Percentiles rank a stretch among this genome's conserved stretches.
Conservation (phyloP, 2,797 vertebrate genomes). For the Smutsia gigantea region DNA sequence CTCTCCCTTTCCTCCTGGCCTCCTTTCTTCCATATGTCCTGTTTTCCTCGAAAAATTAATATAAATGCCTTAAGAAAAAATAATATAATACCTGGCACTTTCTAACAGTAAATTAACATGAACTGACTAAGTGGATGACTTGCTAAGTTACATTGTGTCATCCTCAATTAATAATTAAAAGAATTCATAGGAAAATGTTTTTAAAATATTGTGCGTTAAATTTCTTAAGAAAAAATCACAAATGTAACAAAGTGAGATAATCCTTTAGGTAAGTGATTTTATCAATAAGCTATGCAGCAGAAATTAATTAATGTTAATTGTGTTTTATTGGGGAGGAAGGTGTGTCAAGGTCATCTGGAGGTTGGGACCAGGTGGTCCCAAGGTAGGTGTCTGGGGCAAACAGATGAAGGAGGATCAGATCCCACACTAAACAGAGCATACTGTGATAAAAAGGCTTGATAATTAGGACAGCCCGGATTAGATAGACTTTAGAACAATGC, state of each 20-base stretch:
- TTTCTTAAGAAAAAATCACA: neutral
- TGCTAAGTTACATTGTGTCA: neutral
- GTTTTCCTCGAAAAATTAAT: neutral
- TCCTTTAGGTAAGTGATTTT: neutral
- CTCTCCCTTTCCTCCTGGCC: neutral
- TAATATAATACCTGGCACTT: neutral
- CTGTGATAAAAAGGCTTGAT: neutral
- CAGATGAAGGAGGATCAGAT: neutral
- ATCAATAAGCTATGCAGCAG: neutral
- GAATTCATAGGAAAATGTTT: neutral
- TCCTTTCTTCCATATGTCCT: neutral
- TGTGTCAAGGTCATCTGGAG: neutral
- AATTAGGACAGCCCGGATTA: neutral
- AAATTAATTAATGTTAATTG: neutral
- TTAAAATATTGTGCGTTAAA: neutral
- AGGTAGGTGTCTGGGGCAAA: neutral
- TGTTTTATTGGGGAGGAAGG: accelerated
- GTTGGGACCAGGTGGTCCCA: neutral
- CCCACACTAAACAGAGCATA: neutral
- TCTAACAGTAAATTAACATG: neutral
- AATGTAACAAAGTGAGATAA: neutral
- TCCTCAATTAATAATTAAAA: neutral
- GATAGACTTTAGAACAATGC: neutral
- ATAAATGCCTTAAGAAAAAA: neutral
- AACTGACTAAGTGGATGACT: neutral